A percentile compares a stretch with the other conserved stretches of the same genome.
Evolutionary conservation across 2,797 vertebrate species (phyloP).

Genomic region (Parotocinclus haroldoi): DNA sequence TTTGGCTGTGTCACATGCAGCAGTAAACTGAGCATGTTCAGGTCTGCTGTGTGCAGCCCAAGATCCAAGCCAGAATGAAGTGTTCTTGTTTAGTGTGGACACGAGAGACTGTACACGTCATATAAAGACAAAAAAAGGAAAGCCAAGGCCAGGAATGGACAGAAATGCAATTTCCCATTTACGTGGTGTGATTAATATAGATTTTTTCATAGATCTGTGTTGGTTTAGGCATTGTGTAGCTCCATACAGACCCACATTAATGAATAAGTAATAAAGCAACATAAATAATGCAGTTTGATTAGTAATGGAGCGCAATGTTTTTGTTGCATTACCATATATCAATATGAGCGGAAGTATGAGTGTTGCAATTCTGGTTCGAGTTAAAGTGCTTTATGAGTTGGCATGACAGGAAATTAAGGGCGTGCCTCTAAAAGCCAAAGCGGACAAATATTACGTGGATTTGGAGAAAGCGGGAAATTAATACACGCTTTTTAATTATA

Average conservation of each 20-base stretch:
- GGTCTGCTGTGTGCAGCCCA: no score
- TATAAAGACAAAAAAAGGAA: background rate
- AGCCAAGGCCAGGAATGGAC: constrained; percentile 9
- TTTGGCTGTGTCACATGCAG: no score
- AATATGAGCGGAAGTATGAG: constrained; percentile 21
- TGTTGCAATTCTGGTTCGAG: constrained; percentile 17
- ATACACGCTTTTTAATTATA: background rate
- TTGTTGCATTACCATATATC: constrained; percentile 36
- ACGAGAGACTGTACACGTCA: background rate
- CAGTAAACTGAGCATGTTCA: no score
- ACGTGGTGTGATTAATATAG: constrained; percentile 51
- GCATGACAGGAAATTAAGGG: constrained; percentile 8
- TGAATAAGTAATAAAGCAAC: constrained; percentile 46
- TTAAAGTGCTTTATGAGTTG: constrained; percentile 12
- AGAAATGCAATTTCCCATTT: constrained; percentile 40
- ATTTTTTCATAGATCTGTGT: constrained; percentile 40
- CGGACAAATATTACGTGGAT: background rate
- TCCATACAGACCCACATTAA: constrained; percentile 44
- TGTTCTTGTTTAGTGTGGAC: no score
- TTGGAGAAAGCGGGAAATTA: background rate
- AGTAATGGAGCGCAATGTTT: constrained; percentile 44
- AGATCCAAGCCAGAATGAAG: no score
- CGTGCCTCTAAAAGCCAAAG: background rate
- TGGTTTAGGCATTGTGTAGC: constrained; percentile 34
- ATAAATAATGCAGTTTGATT: constrained; percentile 51